Base-by-base conservation (phyloP, 2,113 vertebrate genomes). In the Noctilio leporinus region DNA sequence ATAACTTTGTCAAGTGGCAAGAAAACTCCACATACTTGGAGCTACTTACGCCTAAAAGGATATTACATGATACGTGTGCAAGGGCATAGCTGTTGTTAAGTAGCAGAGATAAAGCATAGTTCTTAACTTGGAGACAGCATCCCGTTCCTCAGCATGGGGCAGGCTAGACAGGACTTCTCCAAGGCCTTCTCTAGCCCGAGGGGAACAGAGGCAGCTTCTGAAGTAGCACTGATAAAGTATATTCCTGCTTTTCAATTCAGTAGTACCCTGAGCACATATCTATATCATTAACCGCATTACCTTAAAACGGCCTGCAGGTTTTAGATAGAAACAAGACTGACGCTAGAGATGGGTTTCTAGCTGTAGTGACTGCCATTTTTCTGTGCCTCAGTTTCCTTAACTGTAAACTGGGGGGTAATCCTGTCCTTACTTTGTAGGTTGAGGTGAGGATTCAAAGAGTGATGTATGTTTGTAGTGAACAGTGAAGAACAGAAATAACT, bases 391-490 rank as follows among this genome's bases (percentile, higher is more conserved):
- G 8, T 75, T 93, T 92, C 83, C 53, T 69, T 55, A 28, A 19
- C 51, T 65, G 12, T 43, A 47, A 51, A 75, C 28, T 8, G 24
- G 20, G 14, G 4, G 40, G 1, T 51, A 20, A 53, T 17, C 4
- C 9, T 45, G 43, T 24, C 11, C 20, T 4, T 14, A 7, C 10
- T 5, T 69, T 30, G n/a, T 2, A 65, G 43, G 53, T 8, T 3
- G 24, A 77, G 10, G 43, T 1, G 40, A 35, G 26, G 40, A 43
- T 49, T 12, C 38, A 89, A 51, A 2, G 4, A 69, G 30, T 1
- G 57, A 2, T 17, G n/a, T n/a, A 1, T 38, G 14, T 33, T 17
- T 51, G n/a, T 16, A 1, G 2, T 16, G n/a, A 51, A 40, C 4
- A 43, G 22, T 47, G 14, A 20, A 51, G 45, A 43, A 28, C 20